Conservation (phyloP, 2,888 invertebrate species). For the Tenthredo distinguenda region DNA sequence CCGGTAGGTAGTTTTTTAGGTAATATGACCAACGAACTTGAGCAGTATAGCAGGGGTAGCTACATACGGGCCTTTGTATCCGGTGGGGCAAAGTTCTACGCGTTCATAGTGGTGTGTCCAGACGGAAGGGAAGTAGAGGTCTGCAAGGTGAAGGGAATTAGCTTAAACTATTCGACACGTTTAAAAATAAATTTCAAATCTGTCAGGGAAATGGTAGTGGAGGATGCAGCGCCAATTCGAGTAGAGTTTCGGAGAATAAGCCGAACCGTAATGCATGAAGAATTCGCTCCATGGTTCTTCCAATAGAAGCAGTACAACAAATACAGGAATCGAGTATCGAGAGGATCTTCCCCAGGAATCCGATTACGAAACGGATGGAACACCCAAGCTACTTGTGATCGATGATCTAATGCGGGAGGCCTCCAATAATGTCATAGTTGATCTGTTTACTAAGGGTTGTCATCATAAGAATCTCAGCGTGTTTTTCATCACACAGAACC, state of each 20-base stretch:
- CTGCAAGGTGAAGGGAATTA: constrained; percentile 6
- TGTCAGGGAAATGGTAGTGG: too few species aligned
- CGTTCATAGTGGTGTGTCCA: not conserved
- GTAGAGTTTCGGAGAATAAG: too few species aligned
- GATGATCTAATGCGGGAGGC: constrained; percentile 52
- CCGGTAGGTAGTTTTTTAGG: too few species aligned
- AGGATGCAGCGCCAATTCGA: too few species aligned
- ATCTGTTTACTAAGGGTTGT: constrained; percentile 45
- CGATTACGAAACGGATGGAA: too few species aligned
- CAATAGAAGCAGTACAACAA: not conserved
- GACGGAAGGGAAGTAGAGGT: not conserved
- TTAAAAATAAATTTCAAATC: too few species aligned
- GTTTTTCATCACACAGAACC: constrained; percentile 48
- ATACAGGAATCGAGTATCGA: constrained; percentile 24
- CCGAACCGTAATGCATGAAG: not conserved
- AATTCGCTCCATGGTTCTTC: not conserved
- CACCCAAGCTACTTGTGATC: too few species aligned
- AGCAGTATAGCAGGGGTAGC: not conserved
- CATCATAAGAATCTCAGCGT: constrained; percentile 53
- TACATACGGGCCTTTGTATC: not conserved
- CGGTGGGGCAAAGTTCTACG: not conserved
- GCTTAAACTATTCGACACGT: too few species aligned
- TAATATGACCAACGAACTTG: too few species aligned
- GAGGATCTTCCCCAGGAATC: too few species aligned
- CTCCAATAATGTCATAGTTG: constrained; percentile 20